Evolutionary conservation across 2,888 invertebrate genomes (phyloP).

Genomic region (Lithodes maja): DNA sequence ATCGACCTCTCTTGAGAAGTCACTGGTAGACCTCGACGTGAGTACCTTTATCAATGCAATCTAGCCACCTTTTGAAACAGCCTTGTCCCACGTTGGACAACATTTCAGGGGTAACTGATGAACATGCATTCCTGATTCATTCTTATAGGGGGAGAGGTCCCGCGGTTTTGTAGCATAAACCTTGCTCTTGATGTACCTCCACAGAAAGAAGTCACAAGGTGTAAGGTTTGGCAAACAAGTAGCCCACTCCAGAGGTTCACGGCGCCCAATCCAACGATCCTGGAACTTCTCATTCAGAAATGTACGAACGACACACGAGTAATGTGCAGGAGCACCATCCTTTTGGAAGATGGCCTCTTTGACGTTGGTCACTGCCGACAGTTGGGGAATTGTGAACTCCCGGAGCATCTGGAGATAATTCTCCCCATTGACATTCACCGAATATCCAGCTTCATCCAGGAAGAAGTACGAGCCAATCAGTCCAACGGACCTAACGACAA

Average conservation of each 20-base stretch:
- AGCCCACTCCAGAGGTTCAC: neutral
- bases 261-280: constrained; percentile 3
- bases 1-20: neutral
- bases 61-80: neutral
- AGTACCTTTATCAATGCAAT: neutral
- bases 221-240: neutral
- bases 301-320: neutral
- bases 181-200: constrained; percentile 2
- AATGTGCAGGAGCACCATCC: neutral
- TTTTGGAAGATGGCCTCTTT: too few species aligned
- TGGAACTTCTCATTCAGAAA: constrained; percentile 25
- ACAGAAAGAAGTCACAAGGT: neutral
- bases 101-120: neutral
- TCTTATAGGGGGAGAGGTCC: neutral
- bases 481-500: neutral
- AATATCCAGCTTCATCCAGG: neutral
- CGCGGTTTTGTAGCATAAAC: neutral
- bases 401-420: constrained; percentile 19
- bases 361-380: too few species aligned
- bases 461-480: constrained; percentile 1
- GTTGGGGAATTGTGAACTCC: neutral
- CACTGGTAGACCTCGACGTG: neutral
- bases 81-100: neutral
- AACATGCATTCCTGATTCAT: neutral
- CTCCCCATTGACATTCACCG: constrained; percentile 12